Conservation (phyloP, 2,888 invertebrate genomes). For the Andrena fulva region DNA sequence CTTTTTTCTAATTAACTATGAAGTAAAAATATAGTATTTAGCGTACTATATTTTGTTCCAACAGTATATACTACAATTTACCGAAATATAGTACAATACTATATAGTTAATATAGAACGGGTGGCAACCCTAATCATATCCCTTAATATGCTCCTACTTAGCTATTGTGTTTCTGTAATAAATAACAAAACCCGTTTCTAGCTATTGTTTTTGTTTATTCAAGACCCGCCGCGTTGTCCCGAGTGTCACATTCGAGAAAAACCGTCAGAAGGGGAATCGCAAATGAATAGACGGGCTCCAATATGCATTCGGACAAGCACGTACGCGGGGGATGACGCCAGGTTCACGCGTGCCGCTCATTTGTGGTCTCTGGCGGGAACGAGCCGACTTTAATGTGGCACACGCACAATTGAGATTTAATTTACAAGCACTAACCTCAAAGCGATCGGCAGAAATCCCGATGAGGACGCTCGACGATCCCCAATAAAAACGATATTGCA, state of each 20-base stretch:
- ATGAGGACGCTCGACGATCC: slow-evolving; percentile 14
- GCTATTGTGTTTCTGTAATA: no score
- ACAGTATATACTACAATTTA: no score
- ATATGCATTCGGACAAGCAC: not conserved
- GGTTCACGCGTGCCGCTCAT: not conserved
- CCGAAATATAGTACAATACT: no score
- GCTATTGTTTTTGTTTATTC: no score
- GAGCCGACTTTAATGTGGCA: slow-evolving; percentile 19
- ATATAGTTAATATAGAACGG: no score
- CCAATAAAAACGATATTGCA: slow-evolving; percentile 45
- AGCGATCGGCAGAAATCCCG: slow-evolving; percentile 17
- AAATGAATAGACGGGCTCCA: not conserved
- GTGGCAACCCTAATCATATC: no score
- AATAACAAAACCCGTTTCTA: no score
- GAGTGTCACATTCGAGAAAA: no score
- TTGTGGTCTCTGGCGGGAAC: slow-evolving; percentile 1
- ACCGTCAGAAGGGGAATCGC: not conserved
- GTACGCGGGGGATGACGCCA: not conserved
- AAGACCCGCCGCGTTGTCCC: not conserved
- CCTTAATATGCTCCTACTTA: no score
- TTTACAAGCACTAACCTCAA: slow-evolving; percentile 27
- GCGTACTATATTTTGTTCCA: no score
- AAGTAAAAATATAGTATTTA: no score
- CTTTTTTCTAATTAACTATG: no score
- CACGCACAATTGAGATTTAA: slow-evolving; percentile 49